A percentile compares a stretch with the other conserved stretches of the same genome.
Conservation (phyloP, 2,888 invertebrate species). For the Cerceris rybyensis region DNA sequence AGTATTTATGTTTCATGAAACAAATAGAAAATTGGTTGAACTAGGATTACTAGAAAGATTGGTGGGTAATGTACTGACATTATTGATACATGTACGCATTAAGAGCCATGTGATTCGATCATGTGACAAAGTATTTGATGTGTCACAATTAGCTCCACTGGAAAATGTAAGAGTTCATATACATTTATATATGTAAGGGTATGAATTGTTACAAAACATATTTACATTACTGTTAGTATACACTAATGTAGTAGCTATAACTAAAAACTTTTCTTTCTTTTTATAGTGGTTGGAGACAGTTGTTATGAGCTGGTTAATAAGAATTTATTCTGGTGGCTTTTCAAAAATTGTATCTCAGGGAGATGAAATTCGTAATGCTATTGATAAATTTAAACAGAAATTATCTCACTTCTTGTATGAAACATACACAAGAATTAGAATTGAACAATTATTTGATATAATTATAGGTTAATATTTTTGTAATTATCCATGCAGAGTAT, state of each 20-base stretch:
- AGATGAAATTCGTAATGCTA: slow-evolving; percentile 83
- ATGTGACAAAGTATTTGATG: slow-evolving; percentile 94
- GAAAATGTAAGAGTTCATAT: slow-evolving; percentile 85
- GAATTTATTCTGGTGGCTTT: slow-evolving; percentile 89
- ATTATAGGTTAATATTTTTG: slow-evolving; percentile 87
- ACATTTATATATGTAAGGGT: slow-evolving; percentile 7
- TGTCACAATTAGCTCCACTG: slow-evolving; percentile 89
- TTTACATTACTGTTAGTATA: slow-evolving; percentile 5
- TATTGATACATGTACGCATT: slow-evolving; percentile 92
- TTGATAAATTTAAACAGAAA: slow-evolving; percentile 88
- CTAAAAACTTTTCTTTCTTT: slow-evolving; percentile 25
- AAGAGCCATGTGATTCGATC: slow-evolving; percentile 91
- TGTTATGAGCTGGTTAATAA: slow-evolving; percentile 92
- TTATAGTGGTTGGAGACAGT: slow-evolving; percentile 92
- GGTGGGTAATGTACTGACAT: slow-evolving; percentile 92
- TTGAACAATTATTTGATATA: slow-evolving; percentile 96
- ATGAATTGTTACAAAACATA: slow-evolving; percentile 2
- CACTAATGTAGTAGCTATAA: background rate
- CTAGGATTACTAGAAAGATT: slow-evolving; percentile 91
- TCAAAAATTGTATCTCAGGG: slow-evolving; percentile 84
- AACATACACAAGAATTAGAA: slow-evolving; percentile 93
- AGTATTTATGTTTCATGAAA: slow-evolving; percentile 88
- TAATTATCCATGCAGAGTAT: background rate
- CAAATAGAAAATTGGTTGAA: slow-evolving; percentile 89
- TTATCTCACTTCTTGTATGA: slow-evolving; percentile 92